These are phyloP conservation scores for Napeogenes sylphis DNA, from an alignment of 2,888 invertebrate species.

Conservation along the genomic window DNA sequence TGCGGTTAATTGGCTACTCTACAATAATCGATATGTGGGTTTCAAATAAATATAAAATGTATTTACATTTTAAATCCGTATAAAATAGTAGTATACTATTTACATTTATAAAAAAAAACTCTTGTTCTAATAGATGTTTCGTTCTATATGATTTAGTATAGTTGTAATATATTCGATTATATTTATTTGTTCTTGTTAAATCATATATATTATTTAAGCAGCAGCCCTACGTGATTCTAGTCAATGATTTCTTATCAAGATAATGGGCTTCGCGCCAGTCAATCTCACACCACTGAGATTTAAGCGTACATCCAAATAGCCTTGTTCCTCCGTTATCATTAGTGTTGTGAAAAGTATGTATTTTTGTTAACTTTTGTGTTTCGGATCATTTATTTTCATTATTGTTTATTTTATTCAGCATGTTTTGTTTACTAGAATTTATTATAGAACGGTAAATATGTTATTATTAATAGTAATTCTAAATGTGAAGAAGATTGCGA, in stretches of 20 bases:
- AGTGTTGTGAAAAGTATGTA: slow-evolving; percentile 14
- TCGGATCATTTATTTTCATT: too few relatives aligned
- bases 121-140: too few relatives aligned
- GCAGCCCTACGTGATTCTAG: not conserved
- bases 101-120: not conserved
- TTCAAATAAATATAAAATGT: not conserved
- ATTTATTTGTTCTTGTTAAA: too few relatives aligned
- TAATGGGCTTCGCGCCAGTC: slow-evolving; percentile 20
- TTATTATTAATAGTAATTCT: too few relatives aligned
- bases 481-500: too few relatives aligned
- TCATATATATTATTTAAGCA: not conserved
- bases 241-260: slow-evolving; percentile 17
- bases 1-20: too few relatives aligned
- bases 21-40: not conserved
- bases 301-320: slow-evolving; percentile 6
- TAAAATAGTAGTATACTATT: not conserved
- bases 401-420: not conserved
- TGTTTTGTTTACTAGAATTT: not conserved
- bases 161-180: too few relatives aligned
- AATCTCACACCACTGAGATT: slow-evolving; percentile 18
- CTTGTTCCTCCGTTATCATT: not conserved
- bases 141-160: too few relatives aligned
- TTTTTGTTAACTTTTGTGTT: slow-evolving; percentile 4
- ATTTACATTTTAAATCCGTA: not conserved
- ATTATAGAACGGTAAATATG: not conserved